These are phyloP conservation scores for Chaenocephalus aceratus DNA, from an alignment of 2,113 vertebrate genomes.

Conservation along the genomic window DNA sequence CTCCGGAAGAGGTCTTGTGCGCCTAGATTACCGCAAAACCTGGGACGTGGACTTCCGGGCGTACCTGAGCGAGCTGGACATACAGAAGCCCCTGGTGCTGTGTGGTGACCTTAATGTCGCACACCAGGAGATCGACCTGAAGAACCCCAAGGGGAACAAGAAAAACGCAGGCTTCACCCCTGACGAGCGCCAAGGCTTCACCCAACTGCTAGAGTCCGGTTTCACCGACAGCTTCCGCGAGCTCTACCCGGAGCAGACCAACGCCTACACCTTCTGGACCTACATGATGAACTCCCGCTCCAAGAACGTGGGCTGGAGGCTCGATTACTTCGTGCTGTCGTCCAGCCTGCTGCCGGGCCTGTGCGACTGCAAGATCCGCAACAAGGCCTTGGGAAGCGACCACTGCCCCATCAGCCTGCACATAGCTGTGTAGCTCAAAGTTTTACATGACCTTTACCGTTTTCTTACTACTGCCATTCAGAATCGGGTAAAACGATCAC, in stretches of 20 bases:
- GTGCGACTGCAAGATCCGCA: conserved; percentile 93
- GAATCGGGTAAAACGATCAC: neutral
- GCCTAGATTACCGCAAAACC: conserved; percentile 90
- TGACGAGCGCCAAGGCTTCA: conserved; percentile 89
- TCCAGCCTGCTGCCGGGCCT: conserved; percentile 83
- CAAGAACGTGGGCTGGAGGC: conserved; percentile 94
- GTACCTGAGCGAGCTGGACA: conserved; percentile 87
- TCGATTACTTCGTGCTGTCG: conserved; percentile 93
- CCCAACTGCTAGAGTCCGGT: conserved; percentile 85
- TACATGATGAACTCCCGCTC: conserved; percentile 92
- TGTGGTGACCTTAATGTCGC: conserved; percentile 94
- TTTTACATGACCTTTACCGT: neutral
- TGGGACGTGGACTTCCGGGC: conserved; percentile 90
- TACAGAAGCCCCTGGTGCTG: conserved; percentile 89
- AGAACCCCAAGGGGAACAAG: conserved; percentile 92
- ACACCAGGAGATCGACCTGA: conserved; percentile 92
- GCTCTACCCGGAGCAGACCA: conserved; percentile 86
- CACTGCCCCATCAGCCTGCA: conserved; percentile 93
- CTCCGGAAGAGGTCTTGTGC: conserved; percentile 87
- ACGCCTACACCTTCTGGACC: conserved; percentile 95
- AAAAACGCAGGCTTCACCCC: conserved; percentile 92
- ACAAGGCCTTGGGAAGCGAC: conserved; percentile 89
- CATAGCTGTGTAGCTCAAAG: conserved; percentile 80
- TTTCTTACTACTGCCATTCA: conserved; percentile 9
- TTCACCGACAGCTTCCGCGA: conserved; percentile 90